Evolutionary conservation across 1,140 invertebrate species (phyloP).

Genomic region (Hetaerina americana): DNA sequence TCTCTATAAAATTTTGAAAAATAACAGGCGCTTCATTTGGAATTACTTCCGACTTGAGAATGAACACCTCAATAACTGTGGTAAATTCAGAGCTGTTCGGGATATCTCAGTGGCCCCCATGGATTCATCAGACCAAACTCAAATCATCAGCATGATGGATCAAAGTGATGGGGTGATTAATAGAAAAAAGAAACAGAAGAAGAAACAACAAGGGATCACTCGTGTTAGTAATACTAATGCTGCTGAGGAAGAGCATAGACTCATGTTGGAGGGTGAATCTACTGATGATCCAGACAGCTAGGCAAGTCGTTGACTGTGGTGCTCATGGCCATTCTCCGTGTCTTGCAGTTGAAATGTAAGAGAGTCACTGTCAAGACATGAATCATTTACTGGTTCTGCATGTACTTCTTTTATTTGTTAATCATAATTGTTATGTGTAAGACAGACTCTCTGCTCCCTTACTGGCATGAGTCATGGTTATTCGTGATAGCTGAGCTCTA

Average conservation of each 20-base stretch:
- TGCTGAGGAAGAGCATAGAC: background rate
- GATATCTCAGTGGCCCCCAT: conserved; percentile 97
- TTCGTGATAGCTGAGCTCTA: background rate
- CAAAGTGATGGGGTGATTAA: conserved; percentile 77
- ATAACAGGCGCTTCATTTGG: conserved; percentile 89
- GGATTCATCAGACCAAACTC: conserved; percentile 80
- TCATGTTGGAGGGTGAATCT: background rate
- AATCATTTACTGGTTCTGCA: background rate
- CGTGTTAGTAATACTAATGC: background rate
- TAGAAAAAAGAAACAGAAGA: conserved; percentile 41
- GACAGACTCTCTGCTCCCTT: too few relatives aligned
- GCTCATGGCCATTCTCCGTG: too few relatives aligned
- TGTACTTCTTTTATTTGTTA: background rate
- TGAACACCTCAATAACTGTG: conserved; percentile 99
- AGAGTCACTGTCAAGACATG: too few relatives aligned
- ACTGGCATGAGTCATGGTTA: background rate
- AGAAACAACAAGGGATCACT: background rate
- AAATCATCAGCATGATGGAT: conserved; percentile 93
- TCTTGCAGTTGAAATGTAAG: too few relatives aligned
- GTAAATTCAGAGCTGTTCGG: conserved; percentile 94
- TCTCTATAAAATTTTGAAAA: too few relatives aligned
- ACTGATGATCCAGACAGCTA: background rate
- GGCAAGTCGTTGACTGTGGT: background rate
- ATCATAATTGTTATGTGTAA: too few relatives aligned
- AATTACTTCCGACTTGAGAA: conserved; percentile 99